A percentile compares a stretch with the other conserved stretches of the same genome.
Evolutionary conservation across 2,113 vertebrate species (phyloP).

Genomic region (Sorex araneus): DNA sequence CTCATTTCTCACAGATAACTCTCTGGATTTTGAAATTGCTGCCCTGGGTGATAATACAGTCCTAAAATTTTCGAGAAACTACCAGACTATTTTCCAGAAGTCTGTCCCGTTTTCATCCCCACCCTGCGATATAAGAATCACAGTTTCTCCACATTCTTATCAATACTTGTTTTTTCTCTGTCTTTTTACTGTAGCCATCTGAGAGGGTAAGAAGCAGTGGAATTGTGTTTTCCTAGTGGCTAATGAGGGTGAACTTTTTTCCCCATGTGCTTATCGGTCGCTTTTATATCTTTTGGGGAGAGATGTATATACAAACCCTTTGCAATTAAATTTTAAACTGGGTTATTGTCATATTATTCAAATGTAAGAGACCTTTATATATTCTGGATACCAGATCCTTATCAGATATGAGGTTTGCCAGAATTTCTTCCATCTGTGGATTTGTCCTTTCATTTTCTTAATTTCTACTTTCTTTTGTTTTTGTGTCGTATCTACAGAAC

Average conservation of each 20-base stretch:
- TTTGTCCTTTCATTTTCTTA: slow-evolving; percentile 32
- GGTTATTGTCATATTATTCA: neutral
- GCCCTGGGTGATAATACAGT: neutral
- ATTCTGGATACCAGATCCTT: slow-evolving; percentile 12
- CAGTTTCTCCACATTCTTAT: neutral
- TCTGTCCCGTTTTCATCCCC: neutral
- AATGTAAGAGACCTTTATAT: neutral
- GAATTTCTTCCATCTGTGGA: neutral
- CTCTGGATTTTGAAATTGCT: neutral
- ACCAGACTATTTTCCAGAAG: neutral
- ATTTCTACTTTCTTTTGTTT: slow-evolving; percentile 67
- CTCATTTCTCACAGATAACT: neutral
- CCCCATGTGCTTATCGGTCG: neutral
- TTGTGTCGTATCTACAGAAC: slow-evolving; percentile 59
- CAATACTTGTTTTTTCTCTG: neutral
- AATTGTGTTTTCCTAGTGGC: neutral
- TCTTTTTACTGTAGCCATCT: neutral
- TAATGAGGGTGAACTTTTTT: neutral
- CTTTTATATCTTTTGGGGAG: neutral
- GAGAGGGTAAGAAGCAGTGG: neutral
- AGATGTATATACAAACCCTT: neutral
- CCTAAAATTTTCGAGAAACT: slow-evolving; percentile 48
- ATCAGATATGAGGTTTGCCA: slow-evolving; percentile 19
- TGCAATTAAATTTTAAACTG: neutral
- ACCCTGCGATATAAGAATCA: neutral